Percentiles rank a stretch among this genome's conserved stretches.
These are phyloP conservation scores for Micrasema minimum DNA, from an alignment of 1,140 invertebrate species.

Conservation along the genomic window DNA sequence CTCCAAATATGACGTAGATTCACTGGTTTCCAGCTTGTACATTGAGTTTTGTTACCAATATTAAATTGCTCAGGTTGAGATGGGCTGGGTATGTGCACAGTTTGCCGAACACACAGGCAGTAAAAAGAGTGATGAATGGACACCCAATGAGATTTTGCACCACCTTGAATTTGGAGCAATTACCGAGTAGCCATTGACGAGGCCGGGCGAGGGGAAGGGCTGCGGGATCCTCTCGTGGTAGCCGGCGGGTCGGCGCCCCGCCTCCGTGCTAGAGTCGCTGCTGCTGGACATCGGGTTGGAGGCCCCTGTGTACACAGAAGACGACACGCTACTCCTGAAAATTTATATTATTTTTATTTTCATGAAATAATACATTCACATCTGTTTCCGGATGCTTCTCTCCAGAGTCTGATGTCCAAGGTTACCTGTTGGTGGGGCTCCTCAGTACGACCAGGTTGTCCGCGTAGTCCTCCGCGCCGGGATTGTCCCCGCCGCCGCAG, in stretches of 20 bases:
- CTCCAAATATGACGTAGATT: too few relatives aligned
- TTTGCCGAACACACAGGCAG: too few relatives aligned
- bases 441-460: slow-evolving; percentile 17
- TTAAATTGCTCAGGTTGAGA: too few relatives aligned
- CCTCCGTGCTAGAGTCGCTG: slow-evolving; percentile 16
- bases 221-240: slow-evolving; percentile 14
- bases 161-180: too few relatives aligned
- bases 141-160: too few relatives aligned
- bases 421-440: slow-evolving; percentile 18
- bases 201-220: neutral
- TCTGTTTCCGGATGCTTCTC: neutral
- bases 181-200: slow-evolving; percentile 34
- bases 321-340: slow-evolving; percentile 20
- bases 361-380: neutral
- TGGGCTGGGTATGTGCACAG: too few relatives aligned
- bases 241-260: slow-evolving; percentile 7
- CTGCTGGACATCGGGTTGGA: slow-evolving; percentile 26
- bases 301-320: slow-evolving; percentile 28
- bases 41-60: too few relatives aligned
- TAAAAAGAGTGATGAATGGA: too few relatives aligned
- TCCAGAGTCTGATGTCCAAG: too few relatives aligned
- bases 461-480: neutral
- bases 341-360: neutral
- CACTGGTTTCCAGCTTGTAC: too few relatives aligned
- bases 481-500: neutral